A percentile compares a stretch with the other conserved stretches of the same genome.
Evolutionary conservation across 1,140 invertebrate genomes (phyloP).

Genomic region (Lutraria rhynchaena): DNA sequence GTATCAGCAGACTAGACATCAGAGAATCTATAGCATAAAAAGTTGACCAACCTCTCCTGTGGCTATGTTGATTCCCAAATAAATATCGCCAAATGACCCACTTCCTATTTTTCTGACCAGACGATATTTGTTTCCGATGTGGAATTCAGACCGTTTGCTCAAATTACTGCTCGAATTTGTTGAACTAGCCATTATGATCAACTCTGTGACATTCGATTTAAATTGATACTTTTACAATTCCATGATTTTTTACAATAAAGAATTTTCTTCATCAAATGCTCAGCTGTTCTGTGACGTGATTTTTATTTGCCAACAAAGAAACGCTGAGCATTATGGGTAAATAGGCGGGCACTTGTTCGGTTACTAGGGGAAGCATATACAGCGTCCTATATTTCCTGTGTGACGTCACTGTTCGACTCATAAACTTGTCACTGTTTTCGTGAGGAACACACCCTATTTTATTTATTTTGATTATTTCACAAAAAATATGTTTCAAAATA

Average conservation of each 20-base stretch:
- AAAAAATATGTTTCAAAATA: too few relatives aligned
- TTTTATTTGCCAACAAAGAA: slow-evolving; percentile 51
- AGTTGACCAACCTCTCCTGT: slow-evolving; percentile 90
- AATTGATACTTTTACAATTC: neutral
- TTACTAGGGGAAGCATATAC: slow-evolving; percentile 53
- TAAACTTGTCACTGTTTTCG: neutral
- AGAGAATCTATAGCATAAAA: too few relatives aligned
- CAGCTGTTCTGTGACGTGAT: slow-evolving; percentile 20
- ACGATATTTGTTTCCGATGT: slow-evolving; percentile 98
- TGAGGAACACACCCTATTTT: neutral
- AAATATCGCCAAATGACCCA: slow-evolving; percentile 99
- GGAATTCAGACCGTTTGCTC: slow-evolving; percentile 86
- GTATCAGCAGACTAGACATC: too few relatives aligned
- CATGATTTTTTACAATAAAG: neutral
- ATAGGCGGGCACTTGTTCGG: slow-evolving; percentile 52
- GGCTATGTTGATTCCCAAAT: slow-evolving; percentile 87
- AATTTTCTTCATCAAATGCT: slow-evolving; percentile 7
- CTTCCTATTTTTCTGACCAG: slow-evolving; percentile 99
- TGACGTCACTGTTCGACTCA: slow-evolving; percentile 24
- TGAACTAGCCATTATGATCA: slow-evolving; percentile 33
- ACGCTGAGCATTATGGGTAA: slow-evolving; percentile 49
- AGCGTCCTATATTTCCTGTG: slow-evolving; percentile 49
- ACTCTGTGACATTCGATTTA: neutral
- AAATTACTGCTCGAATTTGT: slow-evolving; percentile 7
- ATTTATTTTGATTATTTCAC: too few relatives aligned